Evolutionary conservation across 2,113 vertebrate genomes (phyloP).

Genomic region (Porphyrio hochstetteri): DNA sequence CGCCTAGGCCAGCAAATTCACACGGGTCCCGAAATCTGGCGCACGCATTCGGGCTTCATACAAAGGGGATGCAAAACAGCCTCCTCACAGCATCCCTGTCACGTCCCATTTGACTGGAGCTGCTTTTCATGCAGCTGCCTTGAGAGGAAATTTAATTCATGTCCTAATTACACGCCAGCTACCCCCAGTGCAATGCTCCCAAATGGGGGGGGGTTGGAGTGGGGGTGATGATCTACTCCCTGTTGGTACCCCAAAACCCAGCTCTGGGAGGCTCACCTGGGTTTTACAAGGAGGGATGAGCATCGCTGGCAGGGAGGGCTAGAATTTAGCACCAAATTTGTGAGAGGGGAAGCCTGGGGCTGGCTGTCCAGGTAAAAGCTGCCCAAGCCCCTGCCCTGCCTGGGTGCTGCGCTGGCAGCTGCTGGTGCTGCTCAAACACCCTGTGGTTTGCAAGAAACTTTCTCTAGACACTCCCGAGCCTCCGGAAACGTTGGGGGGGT

Average conservation of each 20-base stretch:
- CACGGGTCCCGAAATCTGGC: conserved; percentile 35
- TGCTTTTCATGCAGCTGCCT: conserved; percentile 68
- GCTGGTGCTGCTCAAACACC: rapidly evolving
- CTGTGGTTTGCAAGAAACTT: background rate
- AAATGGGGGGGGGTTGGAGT: rapidly evolving
- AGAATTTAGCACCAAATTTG: background rate
- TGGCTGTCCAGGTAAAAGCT: background rate
- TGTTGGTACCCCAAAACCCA: background rate
- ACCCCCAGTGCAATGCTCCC: background rate
- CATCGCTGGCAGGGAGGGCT: background rate
- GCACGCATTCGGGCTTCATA: background rate
- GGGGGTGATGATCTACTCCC: background rate
- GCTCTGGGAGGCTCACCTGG: background rate
- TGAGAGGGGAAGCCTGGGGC: background rate
- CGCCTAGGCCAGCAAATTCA: conserved; percentile 50
- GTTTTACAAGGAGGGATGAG: background rate
- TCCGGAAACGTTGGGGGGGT: background rate
- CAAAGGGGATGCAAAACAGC: conserved; percentile 69
- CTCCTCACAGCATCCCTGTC: conserved; percentile 52
- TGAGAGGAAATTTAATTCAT: conserved; percentile 50
- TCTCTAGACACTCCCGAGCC: background rate
- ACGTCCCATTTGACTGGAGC: conserved; percentile 58
- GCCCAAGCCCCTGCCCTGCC: background rate
- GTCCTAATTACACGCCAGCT: conserved; percentile 38
- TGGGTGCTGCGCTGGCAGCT: background rate